phyloP scores from a whole-genome alignment of 2,888 invertebrate genomes.

The Oegoconia quadripuncta region DNA sequence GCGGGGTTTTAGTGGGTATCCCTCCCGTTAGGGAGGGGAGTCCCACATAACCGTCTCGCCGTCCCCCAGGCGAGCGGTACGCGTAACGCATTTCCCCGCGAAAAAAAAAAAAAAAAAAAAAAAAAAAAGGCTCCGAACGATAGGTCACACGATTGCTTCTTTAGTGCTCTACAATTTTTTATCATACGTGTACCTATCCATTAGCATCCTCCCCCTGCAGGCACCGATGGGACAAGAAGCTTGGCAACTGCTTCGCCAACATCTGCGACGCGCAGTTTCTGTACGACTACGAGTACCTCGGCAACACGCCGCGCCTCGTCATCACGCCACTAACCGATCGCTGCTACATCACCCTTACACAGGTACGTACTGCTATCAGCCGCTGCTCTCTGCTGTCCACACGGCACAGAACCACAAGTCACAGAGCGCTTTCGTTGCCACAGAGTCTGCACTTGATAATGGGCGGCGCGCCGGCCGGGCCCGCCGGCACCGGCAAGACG shows the following conservation, averaged over 20 bases:
- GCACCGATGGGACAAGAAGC: slow-evolving; percentile 89
- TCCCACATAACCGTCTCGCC: too few species aligned
- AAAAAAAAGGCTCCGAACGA: too few species aligned
- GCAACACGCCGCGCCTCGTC: slow-evolving; percentile 95
- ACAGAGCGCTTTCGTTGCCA: background rate
- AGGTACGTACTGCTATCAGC: slow-evolving; percentile 71
- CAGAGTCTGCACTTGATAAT: slow-evolving; percentile 93
- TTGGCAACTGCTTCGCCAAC: slow-evolving; percentile 92
- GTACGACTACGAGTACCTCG: slow-evolving; percentile 96
- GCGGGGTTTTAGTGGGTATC: too few species aligned
- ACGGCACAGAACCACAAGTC: background rate
- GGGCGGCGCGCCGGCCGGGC: slow-evolving; percentile 98
- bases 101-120: too few species aligned
- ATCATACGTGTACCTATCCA: too few species aligned
- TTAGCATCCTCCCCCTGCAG: too few species aligned
- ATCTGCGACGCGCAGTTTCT: slow-evolving; percentile 96
- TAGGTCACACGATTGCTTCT: too few species aligned
- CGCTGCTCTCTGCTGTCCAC: background rate
- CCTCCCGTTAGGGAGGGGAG: too few species aligned
- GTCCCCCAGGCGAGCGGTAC: too few species aligned
- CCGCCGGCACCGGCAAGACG: slow-evolving; percentile 97
- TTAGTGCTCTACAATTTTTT: background rate
- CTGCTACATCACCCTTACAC: slow-evolving; percentile 96
- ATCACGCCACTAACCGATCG: slow-evolving; percentile 97
- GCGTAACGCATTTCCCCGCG: too few species aligned